Conservation (phyloP, 2,888 invertebrate species). For the Plebejus argus region DNA sequence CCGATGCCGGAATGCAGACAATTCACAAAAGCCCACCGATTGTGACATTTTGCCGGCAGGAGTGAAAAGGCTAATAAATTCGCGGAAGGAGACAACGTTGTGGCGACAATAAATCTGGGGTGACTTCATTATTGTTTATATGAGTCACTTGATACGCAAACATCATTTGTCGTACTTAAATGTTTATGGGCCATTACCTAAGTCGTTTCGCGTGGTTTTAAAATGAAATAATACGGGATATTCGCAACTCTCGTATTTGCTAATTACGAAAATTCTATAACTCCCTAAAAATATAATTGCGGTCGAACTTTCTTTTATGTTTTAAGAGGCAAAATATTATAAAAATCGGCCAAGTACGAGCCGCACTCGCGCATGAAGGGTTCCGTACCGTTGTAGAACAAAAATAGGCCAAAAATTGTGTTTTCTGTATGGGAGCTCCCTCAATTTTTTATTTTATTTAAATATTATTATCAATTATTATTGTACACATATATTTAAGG, state of each 20-base stretch:
- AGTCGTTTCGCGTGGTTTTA: constrained; percentile 5
- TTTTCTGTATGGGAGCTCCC: too few species aligned
- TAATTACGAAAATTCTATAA: constrained; percentile 7
- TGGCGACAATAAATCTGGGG: constrained; percentile 40
- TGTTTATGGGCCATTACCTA: constrained; percentile 2
- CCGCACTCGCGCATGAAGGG: too few species aligned
- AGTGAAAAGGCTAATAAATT: constrained; percentile 71
- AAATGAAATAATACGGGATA: neutral
- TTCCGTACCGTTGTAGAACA: too few species aligned
- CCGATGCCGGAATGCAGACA: constrained; percentile 64
- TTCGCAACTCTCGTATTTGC: neutral
- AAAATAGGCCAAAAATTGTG: too few species aligned
- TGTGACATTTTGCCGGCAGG: constrained; percentile 69
- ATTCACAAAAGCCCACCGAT: constrained; percentile 70
- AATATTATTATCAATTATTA: too few species aligned
- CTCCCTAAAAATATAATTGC: neutral
- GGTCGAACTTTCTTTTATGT: neutral
- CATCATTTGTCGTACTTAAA: constrained; percentile 16
- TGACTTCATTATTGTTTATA: constrained; percentile 41
- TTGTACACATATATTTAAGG: too few species aligned
- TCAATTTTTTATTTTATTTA: too few species aligned
- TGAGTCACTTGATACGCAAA: constrained; percentile 32
- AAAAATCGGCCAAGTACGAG: too few species aligned
- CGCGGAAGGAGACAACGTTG: constrained; percentile 61
- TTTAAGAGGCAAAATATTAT: neutral